phyloP scores from a whole-genome alignment of 2,888 invertebrate genomes.

The Nineta flava region DNA sequence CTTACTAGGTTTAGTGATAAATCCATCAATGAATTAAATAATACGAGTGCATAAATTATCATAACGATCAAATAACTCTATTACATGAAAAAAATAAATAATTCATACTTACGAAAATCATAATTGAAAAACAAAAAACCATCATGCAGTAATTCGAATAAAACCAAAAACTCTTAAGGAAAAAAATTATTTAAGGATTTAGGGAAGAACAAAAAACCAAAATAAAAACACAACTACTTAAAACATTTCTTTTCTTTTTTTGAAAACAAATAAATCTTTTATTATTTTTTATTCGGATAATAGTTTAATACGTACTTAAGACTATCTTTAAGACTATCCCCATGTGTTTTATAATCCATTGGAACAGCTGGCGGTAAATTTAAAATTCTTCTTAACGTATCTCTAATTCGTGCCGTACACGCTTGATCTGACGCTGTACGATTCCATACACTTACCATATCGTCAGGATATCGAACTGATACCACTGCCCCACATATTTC shows the following conservation, averaged over 20 bases:
- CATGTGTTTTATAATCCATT: constrained; percentile 86
- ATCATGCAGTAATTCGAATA: too few relatives aligned
- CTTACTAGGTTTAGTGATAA: too few relatives aligned
- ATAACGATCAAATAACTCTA: too few relatives aligned
- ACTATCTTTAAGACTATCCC: constrained; percentile 59
- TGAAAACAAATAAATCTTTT: background rate
- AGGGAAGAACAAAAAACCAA: too few relatives aligned
- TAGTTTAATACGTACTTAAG: constrained; percentile 2
- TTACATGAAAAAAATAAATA: too few relatives aligned
- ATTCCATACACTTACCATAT: constrained; percentile 94
- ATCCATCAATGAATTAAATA: too few relatives aligned
- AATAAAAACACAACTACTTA: too few relatives aligned
- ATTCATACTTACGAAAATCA: too few relatives aligned
- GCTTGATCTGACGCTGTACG: constrained; percentile 80
- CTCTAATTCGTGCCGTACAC: constrained; percentile 81
- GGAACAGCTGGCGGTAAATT: constrained; percentile 85
- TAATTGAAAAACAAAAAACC: too few relatives aligned
- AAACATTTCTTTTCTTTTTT: background rate
- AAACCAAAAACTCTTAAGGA: too few relatives aligned
- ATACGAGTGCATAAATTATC: too few relatives aligned
- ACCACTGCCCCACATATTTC: constrained; percentile 98
- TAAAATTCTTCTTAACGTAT: constrained; percentile 85
- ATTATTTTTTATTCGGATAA: background rate
- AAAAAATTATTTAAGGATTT: too few relatives aligned
- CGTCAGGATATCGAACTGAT: constrained; percentile 90